Evolutionary conservation across 1,140 invertebrate genomes (phyloP), one percentile per base, ranked within the genome.

Genomic region (Thaumatotibia leucotreta): DNA sequence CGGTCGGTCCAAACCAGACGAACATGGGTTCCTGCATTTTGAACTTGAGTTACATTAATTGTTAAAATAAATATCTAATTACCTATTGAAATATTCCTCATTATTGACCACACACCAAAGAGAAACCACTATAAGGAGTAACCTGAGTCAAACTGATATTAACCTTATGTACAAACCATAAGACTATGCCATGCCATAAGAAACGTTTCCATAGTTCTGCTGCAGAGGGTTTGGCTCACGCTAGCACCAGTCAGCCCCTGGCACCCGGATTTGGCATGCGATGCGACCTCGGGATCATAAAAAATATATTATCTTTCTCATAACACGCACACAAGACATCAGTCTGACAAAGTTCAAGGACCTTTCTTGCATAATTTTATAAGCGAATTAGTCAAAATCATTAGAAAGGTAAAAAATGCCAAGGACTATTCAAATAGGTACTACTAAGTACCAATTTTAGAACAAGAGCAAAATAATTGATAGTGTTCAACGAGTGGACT

Each of bases 251-350:
- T 58, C 75, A 63, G 77, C 72, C 73, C 83, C 80, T 83, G 84
- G 84, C 76, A 83, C 79, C 77, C 64, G 73, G 79, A 75, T 74
- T 80, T 63, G 80, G 80, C 86, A 87, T 88, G 86, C n/a, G n/a
- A n/a, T n/a, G n/a, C 86, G 82, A 86, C 75, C 77, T 82, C 73
- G 68, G 70, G 68, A 72, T 67, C 70, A 79, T 82, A 84, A 81
- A 82, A 74, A 79, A 66, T 61, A 20, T 66, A 65, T 75, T 75
- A 70, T 72, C 24, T 54, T 33, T 27, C 52, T 58, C 24, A 58
- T 58, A 58, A 58, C 52, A 58, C 52, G 52, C 52, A 58, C 52
- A 31, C 11, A 27, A 27, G 24, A 58, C 52, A 58, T 58, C 52
- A 58, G 24, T 27, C 24, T 58, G 52, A 27, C 52, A 58, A 58